These are phyloP conservation scores for Macrochelys suwanniensis DNA, from an alignment of 2,797 vertebrate genomes.

Conservation along the genomic window DNA sequence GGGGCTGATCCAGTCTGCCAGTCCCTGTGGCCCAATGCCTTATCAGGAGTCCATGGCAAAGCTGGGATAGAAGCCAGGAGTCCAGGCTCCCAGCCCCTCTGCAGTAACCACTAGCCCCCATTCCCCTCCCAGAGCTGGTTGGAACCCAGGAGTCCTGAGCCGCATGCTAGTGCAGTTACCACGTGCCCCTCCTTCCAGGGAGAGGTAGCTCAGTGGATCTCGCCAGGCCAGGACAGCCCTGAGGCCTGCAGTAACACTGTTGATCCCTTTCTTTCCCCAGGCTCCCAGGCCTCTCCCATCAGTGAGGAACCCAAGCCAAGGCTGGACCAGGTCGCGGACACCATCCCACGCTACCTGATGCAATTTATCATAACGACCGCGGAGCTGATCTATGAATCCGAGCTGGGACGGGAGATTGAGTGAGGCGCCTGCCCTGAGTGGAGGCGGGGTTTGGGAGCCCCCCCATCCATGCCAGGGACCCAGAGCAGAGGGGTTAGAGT, in stretches of 20 bases:
- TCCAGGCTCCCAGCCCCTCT: background rate
- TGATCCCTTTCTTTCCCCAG: background rate
- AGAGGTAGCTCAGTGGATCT: too few species aligned
- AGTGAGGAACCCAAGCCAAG: too few species aligned
- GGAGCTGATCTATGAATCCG: background rate
- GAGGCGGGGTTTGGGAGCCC: background rate
- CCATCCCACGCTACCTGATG: fast-evolving
- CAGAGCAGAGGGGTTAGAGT: background rate
- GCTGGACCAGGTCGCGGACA: background rate
- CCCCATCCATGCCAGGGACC: too few species aligned
- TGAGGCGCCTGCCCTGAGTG: background rate
- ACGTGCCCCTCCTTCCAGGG: too few species aligned
- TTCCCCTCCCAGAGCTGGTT: background rate
- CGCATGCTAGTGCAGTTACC: background rate
- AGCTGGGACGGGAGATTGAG: background rate
- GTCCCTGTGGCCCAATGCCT: background rate
- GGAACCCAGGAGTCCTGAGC: background rate
- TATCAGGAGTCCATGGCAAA: background rate
- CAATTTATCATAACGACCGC: fast-evolving
- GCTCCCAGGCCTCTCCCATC: background rate
- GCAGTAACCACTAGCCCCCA: background rate
- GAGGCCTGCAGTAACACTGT: background rate
- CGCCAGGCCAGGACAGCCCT: background rate
- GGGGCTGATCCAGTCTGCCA: background rate
- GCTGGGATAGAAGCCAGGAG: background rate